A percentile compares a stretch with the other conserved stretches of the same genome.
Evolutionary conservation across 2,113 vertebrate species (phyloP).

Genomic region (Egretta garzetta): DNA sequence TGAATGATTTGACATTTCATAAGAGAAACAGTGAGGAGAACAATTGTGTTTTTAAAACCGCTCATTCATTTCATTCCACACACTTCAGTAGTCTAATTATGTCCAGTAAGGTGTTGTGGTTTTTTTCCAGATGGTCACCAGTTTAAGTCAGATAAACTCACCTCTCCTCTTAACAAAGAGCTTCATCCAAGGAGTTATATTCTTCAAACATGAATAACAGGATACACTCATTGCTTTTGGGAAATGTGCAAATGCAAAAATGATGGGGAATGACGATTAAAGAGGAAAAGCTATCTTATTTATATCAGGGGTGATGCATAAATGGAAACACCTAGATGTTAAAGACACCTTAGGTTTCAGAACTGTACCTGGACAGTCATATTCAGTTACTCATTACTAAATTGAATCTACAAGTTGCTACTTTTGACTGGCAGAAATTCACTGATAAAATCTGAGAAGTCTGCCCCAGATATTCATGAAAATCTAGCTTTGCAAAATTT

Average conservation of each 20-base stretch:
- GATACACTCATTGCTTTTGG: background rate
- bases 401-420: background rate
- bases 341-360: background rate
- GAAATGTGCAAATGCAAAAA: background rate
- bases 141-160: background rate
- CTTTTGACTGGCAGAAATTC: background rate
- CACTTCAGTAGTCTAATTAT: background rate
- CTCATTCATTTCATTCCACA: background rate
- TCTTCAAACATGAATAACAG: background rate
- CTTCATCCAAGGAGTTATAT: background rate
- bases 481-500: background rate
- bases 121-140: background rate
- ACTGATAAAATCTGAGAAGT: background rate
- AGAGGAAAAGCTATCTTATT: background rate
- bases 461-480: background rate
- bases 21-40: background rate
- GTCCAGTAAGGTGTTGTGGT: background rate
- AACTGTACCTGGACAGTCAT: background rate
- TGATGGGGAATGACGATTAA: background rate
- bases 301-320: background rate
- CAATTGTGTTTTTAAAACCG: background rate
- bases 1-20: background rate
- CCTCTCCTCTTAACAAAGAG: background rate
- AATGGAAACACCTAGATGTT: background rate
- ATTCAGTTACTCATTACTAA: background rate